Base-by-base conservation (phyloP, 2,113 vertebrate species). In the Barbus barbus region DNA sequence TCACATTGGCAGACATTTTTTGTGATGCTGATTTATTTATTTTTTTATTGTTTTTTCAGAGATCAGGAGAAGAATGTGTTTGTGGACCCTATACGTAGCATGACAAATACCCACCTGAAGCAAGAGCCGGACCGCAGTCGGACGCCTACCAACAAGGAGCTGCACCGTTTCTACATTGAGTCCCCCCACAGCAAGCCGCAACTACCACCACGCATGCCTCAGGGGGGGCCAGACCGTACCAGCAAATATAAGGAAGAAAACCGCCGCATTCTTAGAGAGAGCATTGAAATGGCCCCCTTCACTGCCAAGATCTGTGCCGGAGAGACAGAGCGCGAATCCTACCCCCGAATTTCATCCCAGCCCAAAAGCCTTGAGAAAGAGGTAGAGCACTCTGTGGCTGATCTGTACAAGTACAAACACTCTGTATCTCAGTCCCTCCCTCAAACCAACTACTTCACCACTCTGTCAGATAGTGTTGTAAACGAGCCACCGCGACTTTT, bases 241-340 rank as follows among this genome's bases (percentile, higher is more conserved):
- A 95, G 91, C 92, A 98, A 97, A 86, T 99, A 99, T 88, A 98
- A 99, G 86, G 98, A 99, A 86, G 98, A 99, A 79, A 97, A 98
- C 86, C 95, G 96, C 8, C 95, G 96, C 78, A 96, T 99, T 90
- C 96, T 99, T 60, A 97, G 97, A 89, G 98, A 99, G 93, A 99
- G 97, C 91, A 98, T 97, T 53, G 97, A 99, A 91, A 96, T 98
- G 72, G 96, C 97, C 80, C 96, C 97, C 58, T 99, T 95, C 92
- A 97, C 97, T 6, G 95, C 96, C 60, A 98, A 98, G 92, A 95
- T 98, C 51, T 97, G 93, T 46, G 36, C 73, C 20, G 33, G 92
- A 61, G 96, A 97, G 85, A 71, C 87, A 22, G 96, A 96, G 60
- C 93, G 96, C 51, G 96, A 97, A 1, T 90, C 90, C 81, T 98